Conservation (phyloP, 2,888 invertebrate genomes). For the Limnephilus lunatus region DNA sequence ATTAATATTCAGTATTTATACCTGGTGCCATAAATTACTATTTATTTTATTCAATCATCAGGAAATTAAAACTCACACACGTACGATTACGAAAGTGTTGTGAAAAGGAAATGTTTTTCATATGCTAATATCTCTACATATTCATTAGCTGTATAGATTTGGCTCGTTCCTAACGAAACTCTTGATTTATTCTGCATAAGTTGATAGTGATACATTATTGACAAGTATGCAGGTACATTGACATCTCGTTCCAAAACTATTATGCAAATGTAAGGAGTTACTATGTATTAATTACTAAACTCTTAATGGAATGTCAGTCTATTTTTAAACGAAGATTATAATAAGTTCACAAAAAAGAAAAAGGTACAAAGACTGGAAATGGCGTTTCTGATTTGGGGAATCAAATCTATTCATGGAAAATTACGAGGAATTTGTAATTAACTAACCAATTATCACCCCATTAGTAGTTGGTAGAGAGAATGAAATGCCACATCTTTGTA, state of each 20-base stretch:
- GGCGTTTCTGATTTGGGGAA: too few relatives aligned
- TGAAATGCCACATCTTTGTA: too few relatives aligned
- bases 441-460: too few relatives aligned
- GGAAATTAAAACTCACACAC: neutral
- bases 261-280: neutral
- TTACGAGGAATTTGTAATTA: too few relatives aligned
- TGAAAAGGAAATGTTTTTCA: neutral
- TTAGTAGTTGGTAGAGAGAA: too few relatives aligned
- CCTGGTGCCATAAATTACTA: neutral
- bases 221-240: neutral
- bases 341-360: too few relatives aligned
- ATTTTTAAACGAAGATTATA: neutral
- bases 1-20: neutral
- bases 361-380: too few relatives aligned
- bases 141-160: neutral
- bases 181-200: neutral
- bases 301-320: neutral
- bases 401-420: too few relatives aligned
- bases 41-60: neutral
- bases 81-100: neutral
- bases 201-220: neutral
- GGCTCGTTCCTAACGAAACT: neutral
- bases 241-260: neutral
- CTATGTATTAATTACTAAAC: neutral
- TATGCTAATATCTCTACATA: neutral